Evolutionary conservation across 2,797 vertebrate genomes (phyloP).

Genomic region (Peromyscus attwateri): DNA sequence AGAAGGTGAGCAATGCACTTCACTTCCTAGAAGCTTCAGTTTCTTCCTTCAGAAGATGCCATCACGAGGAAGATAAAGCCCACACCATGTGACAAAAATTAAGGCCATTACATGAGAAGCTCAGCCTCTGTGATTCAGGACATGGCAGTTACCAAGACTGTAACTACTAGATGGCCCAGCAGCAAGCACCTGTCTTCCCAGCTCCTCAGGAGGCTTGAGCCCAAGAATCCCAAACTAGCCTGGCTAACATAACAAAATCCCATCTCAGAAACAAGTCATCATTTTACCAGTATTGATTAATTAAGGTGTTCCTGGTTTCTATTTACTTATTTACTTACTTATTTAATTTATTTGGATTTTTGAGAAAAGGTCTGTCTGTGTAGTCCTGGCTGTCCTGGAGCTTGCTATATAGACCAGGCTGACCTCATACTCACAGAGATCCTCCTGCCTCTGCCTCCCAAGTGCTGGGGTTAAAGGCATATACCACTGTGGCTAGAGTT

Average conservation of each 20-base stretch:
- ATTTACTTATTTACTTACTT: neutral
- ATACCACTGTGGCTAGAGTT: too few relatives aligned
- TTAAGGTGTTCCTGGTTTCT: constrained; percentile 18
- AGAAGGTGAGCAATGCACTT: neutral
- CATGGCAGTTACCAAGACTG: neutral
- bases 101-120: neutral
- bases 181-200: neutral
- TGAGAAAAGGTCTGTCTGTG: neutral
- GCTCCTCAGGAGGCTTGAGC: neutral
- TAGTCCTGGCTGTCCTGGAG: neutral
- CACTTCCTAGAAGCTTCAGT: neutral
- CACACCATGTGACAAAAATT: neutral
- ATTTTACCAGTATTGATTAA: constrained; percentile 1
- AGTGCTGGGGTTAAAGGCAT: neutral
- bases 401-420: neutral
- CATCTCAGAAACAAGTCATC: neutral
- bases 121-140: neutral
- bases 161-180: neutral
- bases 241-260: neutral
- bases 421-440: neutral
- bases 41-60: neutral
- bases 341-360: neutral
- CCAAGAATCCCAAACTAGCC: neutral
- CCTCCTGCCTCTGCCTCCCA: neutral
- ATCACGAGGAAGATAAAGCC: neutral